A percentile compares a stretch with the other conserved stretches of the same genome.
Evolutionary conservation across 2,888 invertebrate species (phyloP).

Genomic region (Priapulus caudatus): DNA sequence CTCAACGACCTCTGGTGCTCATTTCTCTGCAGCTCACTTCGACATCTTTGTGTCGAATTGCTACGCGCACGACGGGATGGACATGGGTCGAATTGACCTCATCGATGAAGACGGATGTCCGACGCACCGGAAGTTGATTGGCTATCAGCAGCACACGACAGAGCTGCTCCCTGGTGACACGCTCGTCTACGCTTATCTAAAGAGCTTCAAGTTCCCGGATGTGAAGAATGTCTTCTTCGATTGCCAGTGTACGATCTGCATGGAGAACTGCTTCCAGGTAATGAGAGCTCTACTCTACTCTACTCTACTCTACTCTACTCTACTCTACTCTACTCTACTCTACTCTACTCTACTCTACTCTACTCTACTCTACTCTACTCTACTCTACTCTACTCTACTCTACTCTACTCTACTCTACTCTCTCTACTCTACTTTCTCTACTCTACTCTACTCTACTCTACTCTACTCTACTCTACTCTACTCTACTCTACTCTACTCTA

Average conservation of each 20-base stretch:
- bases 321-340: constrained; percentile 11
- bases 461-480: constrained; percentile 3
- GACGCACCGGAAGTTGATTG: not conserved
- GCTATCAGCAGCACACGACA: not conserved
- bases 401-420: constrained; percentile 9
- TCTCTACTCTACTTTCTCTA: not conserved
- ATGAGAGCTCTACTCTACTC: constrained; percentile 1
- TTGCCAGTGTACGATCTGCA: not conserved
- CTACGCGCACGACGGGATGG: constrained; percentile 1
- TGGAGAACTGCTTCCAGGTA: constrained; percentile 1
- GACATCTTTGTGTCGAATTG: not conserved
- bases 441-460: constrained; percentile 4
- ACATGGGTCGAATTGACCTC: not conserved
- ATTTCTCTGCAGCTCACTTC: not conserved
- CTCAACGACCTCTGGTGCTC: no score
- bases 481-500: constrained; percentile 3
- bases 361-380: constrained; percentile 9
- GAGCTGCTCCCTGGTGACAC: not conserved
- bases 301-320: not conserved
- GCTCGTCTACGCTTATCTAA: not conserved
- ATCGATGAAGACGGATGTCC: not conserved
- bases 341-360: constrained; percentile 9
- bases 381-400: constrained; percentile 9
- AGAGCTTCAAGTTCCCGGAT: not conserved
- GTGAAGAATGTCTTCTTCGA: not conserved